phyloP scores from a whole-genome alignment of 92 coral and sea anemone genomes.

The Isaurus tuberculatus region DNA sequence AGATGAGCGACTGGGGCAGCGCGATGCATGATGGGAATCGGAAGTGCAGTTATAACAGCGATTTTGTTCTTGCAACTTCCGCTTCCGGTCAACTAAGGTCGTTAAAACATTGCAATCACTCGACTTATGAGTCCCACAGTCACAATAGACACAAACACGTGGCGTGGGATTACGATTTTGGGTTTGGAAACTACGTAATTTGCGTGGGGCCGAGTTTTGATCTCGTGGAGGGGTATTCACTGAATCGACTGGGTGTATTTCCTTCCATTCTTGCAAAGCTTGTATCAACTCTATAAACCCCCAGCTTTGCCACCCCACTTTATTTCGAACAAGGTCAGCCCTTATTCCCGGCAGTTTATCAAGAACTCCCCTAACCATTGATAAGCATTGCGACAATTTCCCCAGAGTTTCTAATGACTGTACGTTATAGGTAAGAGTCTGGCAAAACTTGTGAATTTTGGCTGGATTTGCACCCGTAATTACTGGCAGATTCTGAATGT shows the following conservation, averaged over 20 bases:
- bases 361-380: slow-evolving; percentile 58
- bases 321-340: slow-evolving; percentile 60
- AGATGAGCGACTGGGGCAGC: slow-evolving; percentile 53
- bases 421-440: slow-evolving; percentile 56
- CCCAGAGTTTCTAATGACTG: slow-evolving; percentile 68
- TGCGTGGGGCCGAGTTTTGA: slow-evolving; percentile 37
- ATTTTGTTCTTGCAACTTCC: slow-evolving; percentile 11
- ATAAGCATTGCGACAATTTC: slow-evolving; percentile 51
- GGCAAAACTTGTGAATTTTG: slow-evolving; percentile 58
- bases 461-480: slow-evolving; percentile 49
- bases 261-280: slow-evolving; percentile 67
- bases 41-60: slow-evolving; percentile 67
- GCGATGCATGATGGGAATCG: slow-evolving; percentile 45
- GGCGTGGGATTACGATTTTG: slow-evolving; percentile 10
- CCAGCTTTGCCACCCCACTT: slow-evolving; percentile 71
- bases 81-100: slow-evolving; percentile 16
- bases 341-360: slow-evolving; percentile 71
- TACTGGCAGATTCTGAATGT: slow-evolving; percentile 51
- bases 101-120: slow-evolving; percentile 46
- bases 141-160: slow-evolving; percentile 61
- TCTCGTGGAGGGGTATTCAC: neutral
- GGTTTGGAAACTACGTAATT: slow-evolving; percentile 30
- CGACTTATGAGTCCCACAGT: slow-evolving; percentile 50
- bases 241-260: slow-evolving; percentile 51
- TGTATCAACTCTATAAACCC: slow-evolving; percentile 55